These are phyloP conservation scores for Lasioglossum albipes DNA, from an alignment of 1,140 invertebrate genomes.

Conservation along the genomic window DNA sequence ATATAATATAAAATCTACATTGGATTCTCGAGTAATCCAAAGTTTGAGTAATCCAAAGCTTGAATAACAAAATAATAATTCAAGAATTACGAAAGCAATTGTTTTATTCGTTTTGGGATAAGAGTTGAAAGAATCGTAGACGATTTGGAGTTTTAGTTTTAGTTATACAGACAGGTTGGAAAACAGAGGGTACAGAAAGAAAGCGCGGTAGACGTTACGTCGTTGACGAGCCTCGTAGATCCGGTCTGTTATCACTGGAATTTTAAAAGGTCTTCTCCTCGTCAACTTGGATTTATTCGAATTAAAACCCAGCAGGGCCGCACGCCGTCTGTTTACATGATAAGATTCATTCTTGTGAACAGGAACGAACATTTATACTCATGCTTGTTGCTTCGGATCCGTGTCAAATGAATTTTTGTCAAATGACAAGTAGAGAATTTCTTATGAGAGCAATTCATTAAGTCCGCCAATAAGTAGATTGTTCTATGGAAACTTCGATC, in stretches of 20 bases:
- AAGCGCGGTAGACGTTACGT: constrained; percentile 25
- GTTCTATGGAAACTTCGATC: too few species aligned
- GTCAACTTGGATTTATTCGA: constrained; percentile 79
- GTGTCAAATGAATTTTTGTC: too few species aligned
- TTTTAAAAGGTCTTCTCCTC: constrained; percentile 79
- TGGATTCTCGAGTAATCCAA: too few species aligned
- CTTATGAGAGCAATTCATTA: too few species aligned
- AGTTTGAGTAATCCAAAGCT: too few species aligned
- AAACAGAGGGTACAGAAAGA: constrained; percentile 28
- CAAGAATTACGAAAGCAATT: not conserved
- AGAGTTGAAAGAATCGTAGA: not conserved
- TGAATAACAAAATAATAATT: too few species aligned
- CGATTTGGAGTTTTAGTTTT: not conserved
- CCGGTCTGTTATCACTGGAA: constrained; percentile 76
- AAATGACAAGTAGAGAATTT: too few species aligned
- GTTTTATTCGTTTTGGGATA: not conserved
- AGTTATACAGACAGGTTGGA: not conserved
- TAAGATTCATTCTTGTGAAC: constrained; percentile 30
- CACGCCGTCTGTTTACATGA: constrained; percentile 37
- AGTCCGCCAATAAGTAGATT: too few species aligned
- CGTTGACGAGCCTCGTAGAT: constrained; percentile 30
- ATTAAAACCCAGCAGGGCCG: constrained; percentile 75
- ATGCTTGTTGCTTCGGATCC: not conserved
- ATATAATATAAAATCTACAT: too few species aligned
- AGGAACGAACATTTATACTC: constrained; percentile 15